Percentiles rank a stretch among this genome's conserved stretches.
Evolutionary conservation across 2,888 invertebrate species (phyloP).

Genomic region (Tuberolachnus salignus): DNA sequence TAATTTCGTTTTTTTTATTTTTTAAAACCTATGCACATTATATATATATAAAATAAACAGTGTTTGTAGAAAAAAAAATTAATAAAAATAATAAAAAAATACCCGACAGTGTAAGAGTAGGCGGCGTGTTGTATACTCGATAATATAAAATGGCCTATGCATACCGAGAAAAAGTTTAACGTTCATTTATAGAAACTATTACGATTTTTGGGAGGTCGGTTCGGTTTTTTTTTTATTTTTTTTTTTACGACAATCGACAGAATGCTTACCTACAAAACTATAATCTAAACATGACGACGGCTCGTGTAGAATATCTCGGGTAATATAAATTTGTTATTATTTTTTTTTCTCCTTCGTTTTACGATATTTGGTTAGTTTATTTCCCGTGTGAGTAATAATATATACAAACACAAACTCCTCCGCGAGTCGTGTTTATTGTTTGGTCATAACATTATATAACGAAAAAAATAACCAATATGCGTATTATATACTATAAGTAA

Average conservation of each 20-base stretch:
- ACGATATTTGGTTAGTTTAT: constrained; percentile 40
- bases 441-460: neutral
- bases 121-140: neutral
- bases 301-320: neutral
- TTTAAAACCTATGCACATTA: too few relatives aligned
- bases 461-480: too few relatives aligned
- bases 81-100: too few relatives aligned
- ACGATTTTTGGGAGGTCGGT: constrained; percentile 5
- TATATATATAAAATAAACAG: too few relatives aligned
- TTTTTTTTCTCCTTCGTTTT: too few relatives aligned
- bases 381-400: constrained; percentile 2
- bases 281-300: neutral
- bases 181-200: constrained; percentile 29
- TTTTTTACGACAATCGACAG: constrained; percentile 14
- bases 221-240: neutral
- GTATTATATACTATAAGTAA: too few relatives aligned
- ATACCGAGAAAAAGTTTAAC: too few relatives aligned
- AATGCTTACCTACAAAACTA: neutral
- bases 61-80: too few relatives aligned
- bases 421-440: neutral
- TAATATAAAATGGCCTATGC: too few relatives aligned
- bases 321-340: constrained; percentile 1
- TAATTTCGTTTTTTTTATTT: too few relatives aligned
- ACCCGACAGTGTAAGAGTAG: neutral
- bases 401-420: neutral